Evolutionary conservation across 2,113 vertebrate species (phyloP), one percentile per base, ranked within the genome.

Genomic region (Neopipo cinnamomea): DNA sequence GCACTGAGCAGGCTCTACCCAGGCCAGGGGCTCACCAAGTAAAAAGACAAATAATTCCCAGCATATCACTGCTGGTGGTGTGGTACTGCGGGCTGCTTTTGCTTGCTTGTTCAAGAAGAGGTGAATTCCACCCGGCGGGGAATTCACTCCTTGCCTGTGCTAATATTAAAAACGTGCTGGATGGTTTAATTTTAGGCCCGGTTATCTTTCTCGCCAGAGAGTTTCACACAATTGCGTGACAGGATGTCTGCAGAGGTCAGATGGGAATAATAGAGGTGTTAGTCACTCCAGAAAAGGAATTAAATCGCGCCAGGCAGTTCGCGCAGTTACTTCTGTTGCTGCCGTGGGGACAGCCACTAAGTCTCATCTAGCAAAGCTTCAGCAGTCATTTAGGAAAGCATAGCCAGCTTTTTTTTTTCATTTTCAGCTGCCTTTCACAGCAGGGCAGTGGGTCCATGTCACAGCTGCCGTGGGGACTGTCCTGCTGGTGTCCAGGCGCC

Each of bases 211-310:
- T 92, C 0, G 0, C 46, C 1, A 0, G 83, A 87, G 68, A 73
- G 37, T 91, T 52, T 84, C 71, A 86, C 80, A 89, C 83, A 74
- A 63, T 92, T 92, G 86, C 12, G 5, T 92, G 83, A 94, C 86
- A 92, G 91, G 91, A 84, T 95, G 91, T 95, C 94, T 95, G 91
- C 76, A 61, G 92, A 19, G 35, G 79, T 92, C 91, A 92, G 86
- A 92, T 88, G 90, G 94, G 94, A 94, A 80, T 93, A 93, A 80
- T 1, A 42, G 92, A 82, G 91, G 82, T 77, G 91, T 93, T 92
- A 55, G 83, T 92, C 88, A 90, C 73, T 95, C 94, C 93, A 72
- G 89, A 90, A 91, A 79, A 94, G 63, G 85, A 91, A 85, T 95
- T 78, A 76, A 89, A 80, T 39, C 0, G 2, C 0, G 0, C 33